A percentile compares a stretch with the other conserved stretches of the same genome.
Conservation (phyloP, 2,113 vertebrate genomes). For the Prunella fulvescens region DNA sequence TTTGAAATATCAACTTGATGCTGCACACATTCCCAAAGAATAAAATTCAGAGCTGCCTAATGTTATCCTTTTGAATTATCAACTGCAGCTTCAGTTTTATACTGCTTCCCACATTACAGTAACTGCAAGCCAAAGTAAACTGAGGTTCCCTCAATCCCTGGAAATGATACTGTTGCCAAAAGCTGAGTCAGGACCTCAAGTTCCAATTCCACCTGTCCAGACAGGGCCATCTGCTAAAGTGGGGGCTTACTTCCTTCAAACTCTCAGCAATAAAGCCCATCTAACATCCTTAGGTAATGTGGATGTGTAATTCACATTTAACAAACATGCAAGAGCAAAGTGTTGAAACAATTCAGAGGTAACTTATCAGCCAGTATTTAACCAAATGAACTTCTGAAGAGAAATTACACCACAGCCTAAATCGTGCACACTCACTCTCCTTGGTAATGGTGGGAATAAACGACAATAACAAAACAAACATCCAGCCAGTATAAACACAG, state of each 20-base stretch:
- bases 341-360: not conserved
- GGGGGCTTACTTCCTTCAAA: not conserved
- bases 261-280: not conserved
- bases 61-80: not conserved
- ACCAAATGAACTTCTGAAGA: not conserved
- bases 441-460: not conserved
- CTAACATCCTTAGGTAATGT: not conserved
- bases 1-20: not conserved
- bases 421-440: not conserved
- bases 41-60: not conserved
- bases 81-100: not conserved
- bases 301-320: not conserved
- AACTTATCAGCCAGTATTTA: not conserved
- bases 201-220: not conserved
- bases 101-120: rapidly evolving
- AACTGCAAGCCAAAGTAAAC: not conserved
- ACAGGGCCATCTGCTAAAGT: not conserved
- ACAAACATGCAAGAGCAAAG: not conserved
- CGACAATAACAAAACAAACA: not conserved
- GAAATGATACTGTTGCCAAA: not conserved
- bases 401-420: not conserved
- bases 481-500: not conserved
- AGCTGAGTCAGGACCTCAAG: not conserved
- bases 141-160: not conserved
- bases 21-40: not conserved